Evolutionary conservation across 2,888 invertebrate species (phyloP).

Genomic region (Xylophagus ater): DNA sequence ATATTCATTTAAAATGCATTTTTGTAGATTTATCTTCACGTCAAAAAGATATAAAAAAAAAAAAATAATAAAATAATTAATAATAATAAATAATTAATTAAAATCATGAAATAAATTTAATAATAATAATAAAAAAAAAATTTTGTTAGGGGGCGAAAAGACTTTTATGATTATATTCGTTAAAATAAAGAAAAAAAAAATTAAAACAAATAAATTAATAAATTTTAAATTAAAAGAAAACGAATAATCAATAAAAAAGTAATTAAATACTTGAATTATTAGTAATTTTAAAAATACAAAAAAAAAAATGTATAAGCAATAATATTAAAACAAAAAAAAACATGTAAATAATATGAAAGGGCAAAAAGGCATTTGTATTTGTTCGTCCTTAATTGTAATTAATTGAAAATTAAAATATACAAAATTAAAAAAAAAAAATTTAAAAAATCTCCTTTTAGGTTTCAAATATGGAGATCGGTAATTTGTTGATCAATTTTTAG

Average conservation of each 20-base stretch:
- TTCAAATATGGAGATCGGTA: conserved; percentile 7
- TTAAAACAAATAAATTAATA: neutral
- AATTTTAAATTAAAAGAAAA: neutral
- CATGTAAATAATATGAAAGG: neutral
- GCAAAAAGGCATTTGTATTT: too few relatives aligned
- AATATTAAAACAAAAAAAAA: conserved; percentile 5
- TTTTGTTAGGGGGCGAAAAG: neutral
- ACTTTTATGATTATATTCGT: neutral
- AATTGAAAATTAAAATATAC: neutral
- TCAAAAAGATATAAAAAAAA: neutral
- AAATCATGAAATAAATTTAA: too few relatives aligned
- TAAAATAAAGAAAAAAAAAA: conserved; percentile 1
- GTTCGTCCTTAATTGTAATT: too few relatives aligned
- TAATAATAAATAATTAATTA: neutral
- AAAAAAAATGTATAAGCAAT: conserved; percentile 8
- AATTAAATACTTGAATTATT: too few relatives aligned
- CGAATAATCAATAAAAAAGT: too few relatives aligned
- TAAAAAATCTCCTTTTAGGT: conserved; percentile 1
- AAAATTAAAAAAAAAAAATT: conserved; percentile 1
- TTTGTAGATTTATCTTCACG: too few relatives aligned
- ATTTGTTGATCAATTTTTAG: conserved; percentile 10
- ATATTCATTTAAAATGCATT: too few relatives aligned
- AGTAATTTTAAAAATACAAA: too few relatives aligned
- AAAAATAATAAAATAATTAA: conserved; percentile 2
- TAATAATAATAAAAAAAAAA: conserved; percentile 2